A percentile compares a stretch with the other conserved stretches of the same genome.
Conservation (phyloP, 2,888 invertebrate species). For the Ceriagrion tenellum region DNA sequence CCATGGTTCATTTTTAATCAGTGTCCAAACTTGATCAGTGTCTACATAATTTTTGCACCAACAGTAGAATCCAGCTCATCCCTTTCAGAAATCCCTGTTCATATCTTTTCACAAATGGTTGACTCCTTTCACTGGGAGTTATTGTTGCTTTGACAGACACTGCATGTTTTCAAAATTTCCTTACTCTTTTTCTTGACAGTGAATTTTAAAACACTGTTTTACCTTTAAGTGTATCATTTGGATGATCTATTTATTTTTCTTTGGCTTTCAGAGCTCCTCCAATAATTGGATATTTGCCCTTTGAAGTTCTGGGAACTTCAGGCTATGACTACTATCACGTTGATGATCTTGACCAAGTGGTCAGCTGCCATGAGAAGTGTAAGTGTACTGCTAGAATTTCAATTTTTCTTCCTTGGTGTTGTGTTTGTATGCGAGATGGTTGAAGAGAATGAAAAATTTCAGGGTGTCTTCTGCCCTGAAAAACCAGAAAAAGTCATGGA, state of each 20-base stretch:
- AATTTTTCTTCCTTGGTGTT: not conserved
- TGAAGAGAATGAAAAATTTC: too few relatives aligned
- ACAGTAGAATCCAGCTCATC: too few relatives aligned
- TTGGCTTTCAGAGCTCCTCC: conserved; percentile 85
- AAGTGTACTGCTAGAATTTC: conserved; percentile 77
- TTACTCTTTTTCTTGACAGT: not conserved
- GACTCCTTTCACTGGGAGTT: too few relatives aligned
- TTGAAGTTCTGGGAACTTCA: conserved; percentile 96
- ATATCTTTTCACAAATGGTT: too few relatives aligned
- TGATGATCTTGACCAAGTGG: conserved; percentile 93
- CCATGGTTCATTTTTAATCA: too few relatives aligned
- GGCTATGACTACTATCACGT: conserved; percentile 98
- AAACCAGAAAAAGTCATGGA: too few relatives aligned
- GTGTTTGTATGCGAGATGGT: too few relatives aligned
- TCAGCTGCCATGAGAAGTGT: conserved; percentile 92
- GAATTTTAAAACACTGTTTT: not conserved
- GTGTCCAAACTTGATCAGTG: too few relatives aligned
- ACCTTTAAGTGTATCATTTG: not conserved
- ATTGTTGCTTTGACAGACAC: too few relatives aligned
- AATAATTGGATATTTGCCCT: conserved; percentile 95
- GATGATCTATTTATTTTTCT: conserved; percentile 35
- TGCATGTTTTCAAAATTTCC: not conserved
- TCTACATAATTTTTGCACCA: too few relatives aligned
- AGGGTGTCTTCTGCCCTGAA: too few relatives aligned
- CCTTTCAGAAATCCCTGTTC: too few relatives aligned